Base-by-base conservation (phyloP, 2,888 invertebrate genomes). In the Tipula lateralis region DNA sequence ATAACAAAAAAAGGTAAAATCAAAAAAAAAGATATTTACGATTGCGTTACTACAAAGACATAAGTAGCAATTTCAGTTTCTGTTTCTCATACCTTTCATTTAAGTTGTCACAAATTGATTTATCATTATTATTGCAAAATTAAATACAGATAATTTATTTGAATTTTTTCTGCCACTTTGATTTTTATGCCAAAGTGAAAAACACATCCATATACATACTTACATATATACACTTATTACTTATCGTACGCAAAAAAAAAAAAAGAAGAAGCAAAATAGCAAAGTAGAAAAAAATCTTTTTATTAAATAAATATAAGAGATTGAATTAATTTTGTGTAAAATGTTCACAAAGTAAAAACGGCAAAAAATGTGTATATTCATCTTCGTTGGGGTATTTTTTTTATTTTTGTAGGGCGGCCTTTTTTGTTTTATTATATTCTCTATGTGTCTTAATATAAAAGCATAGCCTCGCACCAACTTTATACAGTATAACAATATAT, bases 71-170 rank as follows among this genome's bases (percentile, higher is more conserved):
- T 44, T 66, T 66, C 24, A 24, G 12, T 66, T 66, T 66, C 24
- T 66, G 9, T 66, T 66, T 66, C 66, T 66, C 66, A 66, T 66
- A 66, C 66, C 24, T 66, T 66, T 66, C 66, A 66, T 66, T 66
- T 66, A 66, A 66, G 66, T 66, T 66, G 66, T 66, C 66, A 66
- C 66, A 66, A 66, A 66, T 66, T 66, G 66, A 66, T 66, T 66
- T 66, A 66, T 66, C 66, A 66, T 24, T 24, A 66, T 66, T 19
- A 66, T 24, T 66, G 24, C 66, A 66, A 66, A 66, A 66, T 66
- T 66, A 66, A 66, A 66, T 66, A 66, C 66, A 66, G 24, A 66
- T 66, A 66, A 66, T 66, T 66, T 66, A 66, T 66, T 66, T 24
- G 24, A 66, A 66, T 24, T 66, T 66, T 66, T 66, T 24, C 66